These are phyloP conservation scores for Chloroceryle aenea DNA, from an alignment of 2,113 vertebrate genomes.

Conservation along the genomic window DNA sequence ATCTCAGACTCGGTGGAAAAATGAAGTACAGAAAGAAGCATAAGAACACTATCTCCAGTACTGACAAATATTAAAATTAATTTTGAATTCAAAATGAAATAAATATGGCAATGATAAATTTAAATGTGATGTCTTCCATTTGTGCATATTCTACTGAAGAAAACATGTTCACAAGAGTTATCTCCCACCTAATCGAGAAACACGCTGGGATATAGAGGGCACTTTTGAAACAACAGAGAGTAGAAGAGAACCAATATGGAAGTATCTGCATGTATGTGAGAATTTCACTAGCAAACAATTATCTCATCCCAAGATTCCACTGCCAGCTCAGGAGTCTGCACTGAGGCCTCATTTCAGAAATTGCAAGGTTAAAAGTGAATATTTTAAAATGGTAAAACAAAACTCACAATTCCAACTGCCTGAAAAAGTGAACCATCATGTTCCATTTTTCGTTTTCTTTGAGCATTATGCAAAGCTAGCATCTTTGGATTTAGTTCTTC, in stretches of 20 bases:
- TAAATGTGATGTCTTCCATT: neutral
- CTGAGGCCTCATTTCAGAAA: constrained; percentile 46
- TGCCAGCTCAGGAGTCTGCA: neutral
- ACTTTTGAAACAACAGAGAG: neutral
- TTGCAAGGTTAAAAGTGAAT: constrained; percentile 51
- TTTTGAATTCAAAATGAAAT: neutral
- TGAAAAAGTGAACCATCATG: constrained; percentile 84
- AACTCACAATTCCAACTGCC: constrained; percentile 89
- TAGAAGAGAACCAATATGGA: neutral
- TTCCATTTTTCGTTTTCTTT: constrained; percentile 94
- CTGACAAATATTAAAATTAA: neutral
- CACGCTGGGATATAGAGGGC: neutral
- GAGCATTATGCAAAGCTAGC: constrained; percentile 85
- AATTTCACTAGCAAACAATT: neutral
- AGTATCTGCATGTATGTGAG: neutral
- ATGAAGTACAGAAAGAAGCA: neutral
- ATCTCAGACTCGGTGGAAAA: neutral
- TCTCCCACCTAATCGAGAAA: neutral
- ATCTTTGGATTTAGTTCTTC: constrained; percentile 85
- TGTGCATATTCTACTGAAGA: neutral
- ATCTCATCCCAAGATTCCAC: neutral
- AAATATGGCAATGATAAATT: neutral
- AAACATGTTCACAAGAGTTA: neutral
- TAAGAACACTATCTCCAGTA: neutral
- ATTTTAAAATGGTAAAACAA: constrained; percentile 64